Evolutionary conservation across 2,113 vertebrate species (phyloP).

Genomic region (Thinocorus orbignyianus): DNA sequence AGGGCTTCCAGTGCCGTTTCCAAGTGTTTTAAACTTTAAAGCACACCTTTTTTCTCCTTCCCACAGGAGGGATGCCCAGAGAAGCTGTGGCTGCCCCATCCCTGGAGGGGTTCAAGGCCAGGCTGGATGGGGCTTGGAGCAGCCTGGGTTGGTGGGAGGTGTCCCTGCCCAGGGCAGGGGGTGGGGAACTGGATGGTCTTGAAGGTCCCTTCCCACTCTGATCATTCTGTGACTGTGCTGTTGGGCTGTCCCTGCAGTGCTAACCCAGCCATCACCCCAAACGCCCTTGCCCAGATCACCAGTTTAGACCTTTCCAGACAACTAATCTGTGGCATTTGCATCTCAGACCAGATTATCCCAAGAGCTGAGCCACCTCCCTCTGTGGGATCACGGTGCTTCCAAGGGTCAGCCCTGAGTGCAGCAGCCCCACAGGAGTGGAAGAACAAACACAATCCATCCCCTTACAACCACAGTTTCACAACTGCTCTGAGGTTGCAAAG

Average conservation of each 20-base stretch:
- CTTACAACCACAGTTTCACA: background rate
- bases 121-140: no score
- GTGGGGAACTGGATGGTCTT: no score
- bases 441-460: background rate
- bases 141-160: no score
- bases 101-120: no score
- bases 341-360: background rate
- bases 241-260: background rate
- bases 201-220: no score
- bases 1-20: background rate
- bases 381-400: background rate
- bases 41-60: background rate
- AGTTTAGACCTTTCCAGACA: background rate
- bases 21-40: constrained; percentile 23
- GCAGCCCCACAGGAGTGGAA: background rate
- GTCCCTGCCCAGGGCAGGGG: no score
- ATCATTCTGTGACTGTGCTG: background rate
- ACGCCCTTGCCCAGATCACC: background rate
- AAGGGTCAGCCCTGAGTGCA: background rate
- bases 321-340: background rate
- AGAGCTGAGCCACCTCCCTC: background rate
- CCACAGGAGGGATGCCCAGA: background rate
- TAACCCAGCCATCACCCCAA: background rate
- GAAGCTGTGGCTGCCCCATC: no score
- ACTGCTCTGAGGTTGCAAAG: background rate